phyloP scores from a whole-genome alignment of 2,797 vertebrate species.

The Gallinago solitaria region DNA sequence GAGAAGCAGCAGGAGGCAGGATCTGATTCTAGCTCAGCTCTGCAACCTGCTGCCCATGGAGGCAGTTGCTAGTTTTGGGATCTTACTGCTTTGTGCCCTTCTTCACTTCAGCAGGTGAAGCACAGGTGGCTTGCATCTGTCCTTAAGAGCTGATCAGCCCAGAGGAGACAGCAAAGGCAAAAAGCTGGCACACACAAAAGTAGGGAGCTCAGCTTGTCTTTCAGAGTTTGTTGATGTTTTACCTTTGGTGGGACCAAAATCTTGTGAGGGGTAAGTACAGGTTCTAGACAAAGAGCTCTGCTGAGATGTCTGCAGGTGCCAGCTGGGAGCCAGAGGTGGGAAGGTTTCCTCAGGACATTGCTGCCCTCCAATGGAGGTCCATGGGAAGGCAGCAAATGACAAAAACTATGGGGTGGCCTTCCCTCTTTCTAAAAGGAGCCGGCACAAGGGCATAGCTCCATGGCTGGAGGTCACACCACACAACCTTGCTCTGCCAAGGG shows the following conservation, averaged over 20 bases:
- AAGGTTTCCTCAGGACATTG: neutral
- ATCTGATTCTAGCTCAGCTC: neutral
- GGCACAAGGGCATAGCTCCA: neutral
- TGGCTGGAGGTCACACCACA: fast-evolving
- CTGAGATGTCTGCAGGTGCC: neutral
- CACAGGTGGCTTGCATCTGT: fast-evolving
- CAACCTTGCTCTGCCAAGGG: neutral
- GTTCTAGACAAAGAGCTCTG: neutral
- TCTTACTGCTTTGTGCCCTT: neutral
- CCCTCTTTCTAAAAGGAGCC: neutral
- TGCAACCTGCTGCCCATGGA: neutral
- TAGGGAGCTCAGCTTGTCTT: neutral
- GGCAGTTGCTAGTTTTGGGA: neutral
- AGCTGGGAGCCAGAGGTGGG: neutral
- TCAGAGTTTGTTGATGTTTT: neutral
- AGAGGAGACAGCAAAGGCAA: neutral
- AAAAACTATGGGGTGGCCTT: neutral
- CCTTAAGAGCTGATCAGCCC: neutral
- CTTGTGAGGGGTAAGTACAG: fast-evolving
- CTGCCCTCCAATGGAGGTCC: constrained; percentile 32
- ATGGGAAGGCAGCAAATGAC: neutral
- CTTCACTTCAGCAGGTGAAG: neutral
- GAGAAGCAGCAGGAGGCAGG: neutral
- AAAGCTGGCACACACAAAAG: neutral
- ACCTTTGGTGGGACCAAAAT: neutral